Percentiles rank a stretch among this genome's conserved stretches.
These are phyloP conservation scores for Melolontha melolontha DNA, from an alignment of 2,888 invertebrate genomes.

Conservation along the genomic window DNA sequence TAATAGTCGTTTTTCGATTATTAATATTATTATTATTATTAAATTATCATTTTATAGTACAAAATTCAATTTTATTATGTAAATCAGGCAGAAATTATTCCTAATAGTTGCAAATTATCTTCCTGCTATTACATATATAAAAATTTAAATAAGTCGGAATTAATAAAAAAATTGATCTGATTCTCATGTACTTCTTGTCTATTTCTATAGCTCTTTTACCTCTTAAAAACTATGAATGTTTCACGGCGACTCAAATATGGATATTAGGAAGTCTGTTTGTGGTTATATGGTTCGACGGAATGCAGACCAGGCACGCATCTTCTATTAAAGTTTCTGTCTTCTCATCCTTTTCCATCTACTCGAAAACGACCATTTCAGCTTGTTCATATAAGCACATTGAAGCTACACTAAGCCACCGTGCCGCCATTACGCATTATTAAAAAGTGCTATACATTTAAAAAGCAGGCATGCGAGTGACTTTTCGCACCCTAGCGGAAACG, in stretches of 20 bases:
- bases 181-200: too few relatives aligned
- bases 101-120: too few relatives aligned
- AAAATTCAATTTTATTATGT: too few relatives aligned
- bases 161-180: too few relatives aligned
- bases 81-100: too few relatives aligned
- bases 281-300: slow-evolving; percentile 6
- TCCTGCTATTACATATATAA: too few relatives aligned
- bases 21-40: too few relatives aligned
- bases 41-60: too few relatives aligned
- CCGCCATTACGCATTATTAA: slow-evolving; percentile 32
- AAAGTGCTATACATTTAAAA: slow-evolving; percentile 31
- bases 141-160: too few relatives aligned
- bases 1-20: too few relatives aligned
- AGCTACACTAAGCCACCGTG: slow-evolving; percentile 17
- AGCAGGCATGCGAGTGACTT: slow-evolving; percentile 16
- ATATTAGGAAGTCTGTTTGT: slow-evolving; percentile 4
- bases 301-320: slow-evolving; percentile 6
- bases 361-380: background rate
- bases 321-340: slow-evolving; percentile 26
- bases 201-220: too few relatives aligned
- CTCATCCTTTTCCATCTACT: slow-evolving; percentile 7
- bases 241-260: background rate
- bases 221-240: background rate
- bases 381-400: slow-evolving; percentile 11
- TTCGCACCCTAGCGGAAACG: slow-evolving; percentile 17